Base-by-base conservation (phyloP, 1,140 invertebrate species). In the Lycorma delicatula region DNA sequence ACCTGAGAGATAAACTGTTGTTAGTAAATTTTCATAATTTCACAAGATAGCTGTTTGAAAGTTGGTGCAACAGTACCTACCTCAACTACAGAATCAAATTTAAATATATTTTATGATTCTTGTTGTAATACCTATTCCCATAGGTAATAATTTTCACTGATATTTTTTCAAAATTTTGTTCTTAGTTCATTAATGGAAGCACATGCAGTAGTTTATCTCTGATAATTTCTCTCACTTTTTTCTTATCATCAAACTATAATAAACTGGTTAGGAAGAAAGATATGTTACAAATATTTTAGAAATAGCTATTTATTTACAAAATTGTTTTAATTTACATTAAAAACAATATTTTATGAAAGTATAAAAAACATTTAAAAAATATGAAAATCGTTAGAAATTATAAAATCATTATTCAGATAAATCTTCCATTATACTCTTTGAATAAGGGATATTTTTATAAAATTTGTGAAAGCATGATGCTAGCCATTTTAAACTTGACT, bases 361-460 rank as follows among this genome's bases (percentile, higher is more conserved):
- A 38, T n/a, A n/a, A 18, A 38, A 38, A n/a, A n/a, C 13, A 38
- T n/a, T n/a, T n/a, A 3, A 38, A n/a, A 18, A 38, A 38, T 3
- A 38, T 13, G 36, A n/a, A 13, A 13, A 38, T 38, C 36, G 20
- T n/a, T 18, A 38, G 36, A 38, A n/a, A 18, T 38, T 38, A 38
- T 38, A n/a, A n/a, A n/a, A n/a, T n/a, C n/a, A n/a, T 38, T 38
- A 38, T 38, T 38, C 36, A 38, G 36, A 18, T n/a, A 38, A 38
- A 38, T 38, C 36, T n/a, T 2, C n/a, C n/a, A n/a, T 38, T 38
- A 18, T 38, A 38, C 36, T 38, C 36, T 38, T 18, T 38, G 36
- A 38, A 38, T 38, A 38, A n/a, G 13, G 13, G 36, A 38, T 38
- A 38, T 38, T 38, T 38, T 38, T 38, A 38, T 38, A 38, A 38